A percentile compares a stretch with the other conserved stretches of the same genome.
Evolutionary conservation across 2,888 invertebrate genomes (phyloP).

Genomic region (Mythimna ferrago): DNA sequence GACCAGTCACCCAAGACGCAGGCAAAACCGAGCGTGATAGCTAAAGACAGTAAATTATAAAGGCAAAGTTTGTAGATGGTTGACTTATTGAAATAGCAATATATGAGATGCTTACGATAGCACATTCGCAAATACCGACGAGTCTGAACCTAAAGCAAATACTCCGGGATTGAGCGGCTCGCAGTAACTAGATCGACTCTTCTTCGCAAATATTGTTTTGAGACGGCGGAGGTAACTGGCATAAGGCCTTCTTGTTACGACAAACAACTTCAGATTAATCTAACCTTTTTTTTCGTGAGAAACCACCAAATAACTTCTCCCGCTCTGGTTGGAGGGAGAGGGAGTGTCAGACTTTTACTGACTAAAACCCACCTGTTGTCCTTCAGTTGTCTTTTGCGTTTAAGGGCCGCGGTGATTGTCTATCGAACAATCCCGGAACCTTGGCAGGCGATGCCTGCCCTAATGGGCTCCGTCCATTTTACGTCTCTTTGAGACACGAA

Average conservation of each 20-base stretch:
- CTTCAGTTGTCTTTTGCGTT: too few relatives aligned
- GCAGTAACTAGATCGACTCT: slow-evolving; percentile 42
- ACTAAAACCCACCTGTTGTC: too few relatives aligned
- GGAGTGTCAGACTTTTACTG: too few relatives aligned
- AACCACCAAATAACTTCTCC: too few relatives aligned
- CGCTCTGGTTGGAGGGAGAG: too few relatives aligned
- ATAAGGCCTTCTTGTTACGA: slow-evolving; percentile 25
- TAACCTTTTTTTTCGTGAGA: neutral
- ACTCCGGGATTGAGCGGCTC: slow-evolving; percentile 45
- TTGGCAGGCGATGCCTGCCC: too few relatives aligned
- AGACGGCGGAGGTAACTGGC: slow-evolving; percentile 27
- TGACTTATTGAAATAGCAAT: slow-evolving; percentile 42
- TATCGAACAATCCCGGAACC: too few relatives aligned
- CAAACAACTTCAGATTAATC: slow-evolving; percentile 36
- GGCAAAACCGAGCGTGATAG: too few relatives aligned
- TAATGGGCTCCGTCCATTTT: too few relatives aligned
- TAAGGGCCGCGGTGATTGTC: too few relatives aligned
- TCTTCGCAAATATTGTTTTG: slow-evolving; percentile 57
- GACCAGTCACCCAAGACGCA: too few relatives aligned
- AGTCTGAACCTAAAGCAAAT: slow-evolving; percentile 49
- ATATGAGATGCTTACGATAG: slow-evolving; percentile 25
- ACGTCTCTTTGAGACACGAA: too few relatives aligned
- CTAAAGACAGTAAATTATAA: slow-evolving; percentile 6
- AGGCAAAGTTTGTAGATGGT: slow-evolving; percentile 3
- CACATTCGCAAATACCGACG: slow-evolving; percentile 30